Evolutionary conservation across 2,113 vertebrate species (phyloP).

Genomic region (Leucosticte australis): DNA sequence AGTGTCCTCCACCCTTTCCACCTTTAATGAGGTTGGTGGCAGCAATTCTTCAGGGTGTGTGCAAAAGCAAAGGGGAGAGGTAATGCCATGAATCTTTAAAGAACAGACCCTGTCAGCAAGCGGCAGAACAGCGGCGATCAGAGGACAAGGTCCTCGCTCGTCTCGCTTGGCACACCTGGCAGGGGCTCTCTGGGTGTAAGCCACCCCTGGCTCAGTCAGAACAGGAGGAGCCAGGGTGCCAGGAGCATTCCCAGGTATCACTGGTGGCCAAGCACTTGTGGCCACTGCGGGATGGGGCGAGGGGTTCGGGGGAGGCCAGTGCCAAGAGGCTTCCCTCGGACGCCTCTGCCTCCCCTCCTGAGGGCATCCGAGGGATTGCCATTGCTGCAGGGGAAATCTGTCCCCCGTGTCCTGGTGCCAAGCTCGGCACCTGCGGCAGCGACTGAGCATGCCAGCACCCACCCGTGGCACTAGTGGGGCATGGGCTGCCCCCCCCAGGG

Average conservation of each 20-base stretch:
- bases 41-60: conserved; percentile 83
- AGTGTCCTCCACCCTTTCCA: conserved; percentile 90
- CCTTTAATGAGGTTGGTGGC: conserved; percentile 91
- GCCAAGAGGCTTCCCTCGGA: neutral
- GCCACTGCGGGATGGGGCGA: rapidly evolving
- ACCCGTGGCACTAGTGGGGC: neutral
- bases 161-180: neutral
- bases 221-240: neutral
- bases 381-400: neutral
- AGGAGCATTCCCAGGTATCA: neutral
- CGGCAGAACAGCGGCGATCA: neutral
- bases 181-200: neutral
- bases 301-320: neutral
- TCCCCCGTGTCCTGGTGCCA: neutral
- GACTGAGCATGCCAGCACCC: neutral
- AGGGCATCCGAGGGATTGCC: neutral
- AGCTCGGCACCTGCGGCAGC: rapidly evolving
- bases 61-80: conserved; percentile 57
- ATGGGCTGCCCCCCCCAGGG: rapidly evolving
- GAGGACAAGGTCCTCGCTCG: neutral
- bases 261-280: neutral
- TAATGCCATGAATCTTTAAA: conserved; percentile 65
- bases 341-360: neutral
- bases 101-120: neutral
- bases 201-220: rapidly evolving